A percentile compares a stretch with the other conserved stretches of the same genome.
Evolutionary conservation across 2,888 invertebrate species (phyloP).

Genomic region (Zhengitettix transpicula): DNA sequence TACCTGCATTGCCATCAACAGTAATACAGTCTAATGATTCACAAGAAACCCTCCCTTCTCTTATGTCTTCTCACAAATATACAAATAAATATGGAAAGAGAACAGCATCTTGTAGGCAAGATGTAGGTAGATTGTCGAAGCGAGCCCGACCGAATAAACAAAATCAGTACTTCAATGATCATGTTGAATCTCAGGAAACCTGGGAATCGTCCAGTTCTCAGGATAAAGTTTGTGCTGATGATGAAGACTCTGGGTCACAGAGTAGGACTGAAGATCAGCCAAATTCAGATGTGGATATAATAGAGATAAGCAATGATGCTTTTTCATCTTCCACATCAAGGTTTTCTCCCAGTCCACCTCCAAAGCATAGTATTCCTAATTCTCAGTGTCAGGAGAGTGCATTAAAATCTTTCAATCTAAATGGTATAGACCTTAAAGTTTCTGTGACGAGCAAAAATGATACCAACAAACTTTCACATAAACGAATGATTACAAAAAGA

Average conservation of each 20-base stretch:
- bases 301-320: slow-evolving; percentile 4
- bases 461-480: not conserved
- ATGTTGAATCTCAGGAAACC: slow-evolving; percentile 9
- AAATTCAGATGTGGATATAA: slow-evolving; percentile 4
- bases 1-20: slow-evolving; percentile 19
- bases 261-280: slow-evolving; percentile 5
- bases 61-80: slow-evolving; percentile 9
- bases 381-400: not conserved
- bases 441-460: not conserved
- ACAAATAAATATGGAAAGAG: slow-evolving; percentile 10
- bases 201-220: slow-evolving; percentile 12
- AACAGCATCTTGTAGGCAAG: slow-evolving; percentile 3
- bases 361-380: not conserved
- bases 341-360: not conserved
- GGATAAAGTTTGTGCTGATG: slow-evolving; percentile 8
- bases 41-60: slow-evolving; percentile 4
- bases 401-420: slow-evolving; percentile 1
- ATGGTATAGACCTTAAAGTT: not conserved
- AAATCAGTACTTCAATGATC: slow-evolving; percentile 9
- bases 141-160: slow-evolving; percentile 5
- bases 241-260: slow-evolving; percentile 6
- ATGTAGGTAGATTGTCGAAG: slow-evolving; percentile 5
- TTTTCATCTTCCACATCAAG: not conserved
- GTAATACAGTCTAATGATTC: not conserved
- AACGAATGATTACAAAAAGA: not conserved